Conservation (phyloP, 2,888 invertebrate genomes). For the Cotesia congregata region DNA sequence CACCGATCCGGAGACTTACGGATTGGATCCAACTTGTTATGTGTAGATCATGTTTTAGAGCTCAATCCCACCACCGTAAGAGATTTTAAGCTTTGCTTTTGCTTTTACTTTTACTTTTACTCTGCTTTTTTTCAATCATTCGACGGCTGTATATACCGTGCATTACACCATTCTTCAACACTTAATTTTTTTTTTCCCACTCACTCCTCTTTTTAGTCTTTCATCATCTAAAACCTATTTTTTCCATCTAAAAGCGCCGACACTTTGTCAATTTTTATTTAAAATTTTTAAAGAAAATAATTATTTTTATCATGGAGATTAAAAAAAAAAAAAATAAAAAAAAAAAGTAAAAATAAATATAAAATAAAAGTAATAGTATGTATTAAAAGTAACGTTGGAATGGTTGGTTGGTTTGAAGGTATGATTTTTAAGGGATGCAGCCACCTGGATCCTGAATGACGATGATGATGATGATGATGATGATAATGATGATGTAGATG, state of each 20-base stretch:
- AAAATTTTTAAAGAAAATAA: too few relatives aligned
- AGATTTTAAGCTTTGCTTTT: slow-evolving; percentile 18
- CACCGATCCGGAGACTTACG: slow-evolving; percentile 22
- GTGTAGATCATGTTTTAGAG: neutral
- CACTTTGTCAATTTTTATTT: too few relatives aligned
- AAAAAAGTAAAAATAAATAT: too few relatives aligned
- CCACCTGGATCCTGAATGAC: slow-evolving; percentile 58
- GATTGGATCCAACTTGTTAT: neutral
- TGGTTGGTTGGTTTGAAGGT: neutral
- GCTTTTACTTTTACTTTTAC: neutral
- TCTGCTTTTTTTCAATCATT: neutral
- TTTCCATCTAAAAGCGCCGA: too few relatives aligned
- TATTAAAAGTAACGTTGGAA: too few relatives aligned
- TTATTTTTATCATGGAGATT: too few relatives aligned
- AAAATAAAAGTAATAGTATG: too few relatives aligned
- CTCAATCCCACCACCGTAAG: neutral
- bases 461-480: slow-evolving; percentile 1
- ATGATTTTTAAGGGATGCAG: slow-evolving; percentile 51
- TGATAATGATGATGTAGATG: too few relatives aligned
- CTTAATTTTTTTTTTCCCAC: neutral
- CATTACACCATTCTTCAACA: neutral
- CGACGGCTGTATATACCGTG: neutral
- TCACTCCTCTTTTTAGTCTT: neutral
- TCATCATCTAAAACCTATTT: too few relatives aligned
- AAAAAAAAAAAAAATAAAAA: too few relatives aligned